phyloP scores from a whole-genome alignment of 2,797 vertebrate genomes.

The Pseudotriccus pelzelni region DNA sequence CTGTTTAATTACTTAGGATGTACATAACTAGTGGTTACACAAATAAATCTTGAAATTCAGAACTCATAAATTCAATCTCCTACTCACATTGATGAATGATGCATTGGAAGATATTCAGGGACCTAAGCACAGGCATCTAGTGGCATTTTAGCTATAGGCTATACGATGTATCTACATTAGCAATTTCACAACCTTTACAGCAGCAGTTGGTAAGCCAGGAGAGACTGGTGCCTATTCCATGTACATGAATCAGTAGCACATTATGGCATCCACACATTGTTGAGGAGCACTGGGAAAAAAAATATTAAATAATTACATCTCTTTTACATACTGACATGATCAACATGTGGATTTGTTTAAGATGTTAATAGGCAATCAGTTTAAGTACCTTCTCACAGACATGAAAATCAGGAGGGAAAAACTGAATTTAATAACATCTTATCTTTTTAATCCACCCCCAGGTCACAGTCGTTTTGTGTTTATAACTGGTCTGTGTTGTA shows the following conservation, averaged over 20 bases:
- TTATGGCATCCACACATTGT: background rate
- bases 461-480: background rate
- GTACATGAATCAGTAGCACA: background rate
- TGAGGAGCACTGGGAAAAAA: background rate
- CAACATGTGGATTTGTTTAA: background rate
- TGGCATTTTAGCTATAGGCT: background rate
- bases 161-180: background rate
- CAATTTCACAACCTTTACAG: background rate
- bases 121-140: background rate
- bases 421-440: background rate
- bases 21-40: background rate
- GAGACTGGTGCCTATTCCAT: background rate
- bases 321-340: background rate
- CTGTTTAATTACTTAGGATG: background rate
- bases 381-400: background rate
- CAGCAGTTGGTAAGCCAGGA: background rate
- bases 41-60: conserved; percentile 9
- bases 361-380: background rate
- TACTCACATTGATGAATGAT: background rate
- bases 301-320: background rate
- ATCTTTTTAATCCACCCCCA: background rate
- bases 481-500: background rate
- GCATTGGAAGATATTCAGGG: background rate
- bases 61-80: background rate
- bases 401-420: background rate